Conservation (phyloP, 2,888 invertebrate species). For the Caenorhabditis sp. region DNA sequence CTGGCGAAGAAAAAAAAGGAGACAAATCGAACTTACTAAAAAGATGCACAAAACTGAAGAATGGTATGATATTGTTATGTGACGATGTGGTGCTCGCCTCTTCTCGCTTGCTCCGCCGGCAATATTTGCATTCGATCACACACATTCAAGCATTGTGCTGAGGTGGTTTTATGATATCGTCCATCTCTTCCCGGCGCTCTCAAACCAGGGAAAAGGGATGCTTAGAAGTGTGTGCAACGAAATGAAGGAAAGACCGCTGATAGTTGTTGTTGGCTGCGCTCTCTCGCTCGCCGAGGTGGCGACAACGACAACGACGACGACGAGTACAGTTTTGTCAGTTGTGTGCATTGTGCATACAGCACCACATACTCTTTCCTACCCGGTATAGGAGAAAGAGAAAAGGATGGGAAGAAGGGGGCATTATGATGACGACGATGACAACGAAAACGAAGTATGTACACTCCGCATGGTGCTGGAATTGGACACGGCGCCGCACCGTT, state of each 20-base stretch:
- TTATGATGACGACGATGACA: constrained; percentile 15
- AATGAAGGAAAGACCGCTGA: constrained; percentile 36
- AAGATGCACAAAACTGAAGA: constrained; percentile 16
- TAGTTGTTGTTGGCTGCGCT: constrained; percentile 50
- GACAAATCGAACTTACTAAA: constrained; percentile 3
- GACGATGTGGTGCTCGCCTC: constrained; percentile 30
- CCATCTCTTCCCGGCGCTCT: constrained; percentile 10
- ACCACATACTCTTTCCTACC: constrained; percentile 26
- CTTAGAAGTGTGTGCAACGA: constrained; percentile 34
- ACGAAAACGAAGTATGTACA: constrained; percentile 45
- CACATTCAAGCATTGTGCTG: constrained; percentile 59
- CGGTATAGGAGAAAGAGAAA: constrained; percentile 49
- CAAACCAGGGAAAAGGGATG: constrained; percentile 27
- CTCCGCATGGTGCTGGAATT: constrained; percentile 21
- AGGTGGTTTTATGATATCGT: constrained; percentile 59
- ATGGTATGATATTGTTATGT: constrained; percentile 17
- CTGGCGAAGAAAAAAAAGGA: background rate
- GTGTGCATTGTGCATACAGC: constrained; percentile 67
- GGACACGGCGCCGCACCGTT: constrained; percentile 10
- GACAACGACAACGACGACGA: constrained; percentile 29
- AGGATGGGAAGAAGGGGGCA: constrained; percentile 48
- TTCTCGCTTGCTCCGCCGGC: constrained; percentile 36
- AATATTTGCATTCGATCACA: constrained; percentile 52
- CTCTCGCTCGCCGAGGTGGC: constrained; percentile 5
- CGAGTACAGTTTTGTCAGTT: constrained; percentile 63